These are phyloP conservation scores for Leptinotarsa peninsularis DNA, from an alignment of 2,888 invertebrate genomes.

Conservation along the genomic window DNA sequence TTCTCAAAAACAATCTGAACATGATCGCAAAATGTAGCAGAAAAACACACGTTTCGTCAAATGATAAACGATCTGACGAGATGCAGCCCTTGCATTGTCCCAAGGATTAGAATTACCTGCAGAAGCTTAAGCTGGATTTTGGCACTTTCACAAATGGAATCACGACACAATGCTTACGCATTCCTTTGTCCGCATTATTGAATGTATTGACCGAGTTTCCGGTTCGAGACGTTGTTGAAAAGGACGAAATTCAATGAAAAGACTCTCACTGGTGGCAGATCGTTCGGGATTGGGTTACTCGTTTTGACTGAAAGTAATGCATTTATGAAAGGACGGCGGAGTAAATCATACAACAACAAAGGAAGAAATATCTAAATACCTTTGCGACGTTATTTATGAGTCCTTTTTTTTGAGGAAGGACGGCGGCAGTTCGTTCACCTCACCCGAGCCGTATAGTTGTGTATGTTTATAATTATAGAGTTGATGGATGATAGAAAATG, in stretches of 20 bases:
- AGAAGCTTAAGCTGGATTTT: constrained; percentile 24
- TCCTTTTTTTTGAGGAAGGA: constrained; percentile 6
- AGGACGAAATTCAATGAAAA: constrained; percentile 16
- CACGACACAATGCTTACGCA: constrained; percentile 12
- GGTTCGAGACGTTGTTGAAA: constrained; percentile 9
- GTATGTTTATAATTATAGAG: no score
- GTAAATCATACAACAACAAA: constrained; percentile 20
- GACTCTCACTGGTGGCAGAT: neutral
- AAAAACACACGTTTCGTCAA: constrained; percentile 1
- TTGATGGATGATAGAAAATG: no score
- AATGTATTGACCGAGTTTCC: constrained; percentile 28
- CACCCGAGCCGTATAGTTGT: neutral
- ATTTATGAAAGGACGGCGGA: constrained; percentile 13
- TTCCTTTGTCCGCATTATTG: constrained; percentile 13
- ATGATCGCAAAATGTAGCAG: neutral
- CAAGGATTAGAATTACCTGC: constrained; percentile 21
- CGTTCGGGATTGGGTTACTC: constrained; percentile 26
- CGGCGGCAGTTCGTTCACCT: constrained; percentile 9
- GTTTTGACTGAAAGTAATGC: constrained; percentile 27
- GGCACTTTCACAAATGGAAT: constrained; percentile 20
- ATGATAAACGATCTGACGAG: constrained; percentile 21
- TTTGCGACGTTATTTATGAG: constrained; percentile 19
- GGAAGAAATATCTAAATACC: constrained; percentile 17
- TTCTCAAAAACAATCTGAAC: neutral
- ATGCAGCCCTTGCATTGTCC: constrained; percentile 18